A percentile compares a stretch with the other conserved stretches of the same genome.
phyloP scores from a whole-genome alignment of 2,113 vertebrate species.

The Barbus barbus region DNA sequence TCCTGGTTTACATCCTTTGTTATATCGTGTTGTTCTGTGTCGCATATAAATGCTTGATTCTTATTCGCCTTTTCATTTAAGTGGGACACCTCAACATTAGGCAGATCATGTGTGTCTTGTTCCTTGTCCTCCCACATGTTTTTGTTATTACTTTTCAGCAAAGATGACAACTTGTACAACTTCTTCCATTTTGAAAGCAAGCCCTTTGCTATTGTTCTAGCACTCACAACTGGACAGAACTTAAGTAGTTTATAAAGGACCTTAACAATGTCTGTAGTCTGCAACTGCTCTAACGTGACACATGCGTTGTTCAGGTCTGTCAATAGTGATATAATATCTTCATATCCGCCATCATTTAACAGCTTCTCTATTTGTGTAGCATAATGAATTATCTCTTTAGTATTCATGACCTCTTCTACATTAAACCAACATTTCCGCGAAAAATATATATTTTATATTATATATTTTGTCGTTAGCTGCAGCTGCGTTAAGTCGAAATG shows the following conservation, averaged over 20 bases:
- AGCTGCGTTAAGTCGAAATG: too few relatives aligned
- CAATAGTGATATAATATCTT: conserved; percentile 75
- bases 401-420: conserved; percentile 65
- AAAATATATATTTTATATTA: too few relatives aligned
- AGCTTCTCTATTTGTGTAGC: conserved; percentile 80
- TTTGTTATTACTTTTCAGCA: conserved; percentile 44
- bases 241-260: conserved; percentile 82
- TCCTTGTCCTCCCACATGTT: conserved; percentile 14
- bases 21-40: background rate
- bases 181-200: conserved; percentile 84
- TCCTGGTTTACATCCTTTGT: conserved; percentile 5
- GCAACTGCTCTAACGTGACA: conserved; percentile 79
- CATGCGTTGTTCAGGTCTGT: conserved; percentile 72
- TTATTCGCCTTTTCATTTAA: background rate
- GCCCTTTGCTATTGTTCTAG: conserved; percentile 76
- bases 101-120: background rate
- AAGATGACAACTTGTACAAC: conserved; percentile 63
- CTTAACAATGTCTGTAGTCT: conserved; percentile 76
- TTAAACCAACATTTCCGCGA: background rate
- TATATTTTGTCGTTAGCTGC: background rate
- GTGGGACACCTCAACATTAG: background rate
- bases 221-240: conserved; percentile 66
- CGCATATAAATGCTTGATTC: background rate
- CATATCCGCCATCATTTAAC: conserved; percentile 72
- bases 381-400: conserved; percentile 66